Base-by-base conservation (phyloP, 2,797 vertebrate species). In the Schizopygopsis malacanthus region DNA sequence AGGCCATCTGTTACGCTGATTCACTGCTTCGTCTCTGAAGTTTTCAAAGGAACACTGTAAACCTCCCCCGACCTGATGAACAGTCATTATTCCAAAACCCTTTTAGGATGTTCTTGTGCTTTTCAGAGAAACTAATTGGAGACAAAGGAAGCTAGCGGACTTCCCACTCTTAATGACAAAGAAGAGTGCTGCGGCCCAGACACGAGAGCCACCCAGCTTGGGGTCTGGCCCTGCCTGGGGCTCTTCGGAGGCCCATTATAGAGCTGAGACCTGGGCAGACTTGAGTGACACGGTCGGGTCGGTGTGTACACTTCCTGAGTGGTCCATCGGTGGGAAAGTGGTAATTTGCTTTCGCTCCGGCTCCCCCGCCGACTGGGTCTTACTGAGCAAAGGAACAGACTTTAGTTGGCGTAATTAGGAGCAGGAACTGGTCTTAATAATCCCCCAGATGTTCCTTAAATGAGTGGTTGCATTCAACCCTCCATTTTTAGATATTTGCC, bases 111-210 rank as follows among this genome's bases (percentile, higher is more conserved):
- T 91, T 92, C 88, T 90, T 89, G 83, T 67, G 67, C 90, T 93
- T 91, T 90, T 93, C 91, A 90, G 90, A 94, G 91, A 94, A 93
- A 93, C 94, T 96, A 95, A 96, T 96, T 96, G 94, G 91, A 96
- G 94, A 95, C 94, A 93, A 95, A 94, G 92, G 92, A 92, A 93
- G 88, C 88, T 82, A 88, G 88, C 88, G 43, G 87, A 90, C 92
- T 93, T 90, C 91, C 91, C 92, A 93, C 88, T 70, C 85, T 56
- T 96, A 96, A 96, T 96, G 94, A 95, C 93, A 95, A 94, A 94
- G 94, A 92, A 93, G 91, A 87, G 77, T 83, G 79, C 85, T 65
- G 12, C 76, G 87, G 83, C 87, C 91, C 92, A 94, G 93, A 93
- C 93, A 91, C 86, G 89, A 93, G 92, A 90, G 89, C 91, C 90